These are phyloP conservation scores for Pedetes capensis DNA, from an alignment of 2,113 vertebrate species.

Conservation along the genomic window DNA sequence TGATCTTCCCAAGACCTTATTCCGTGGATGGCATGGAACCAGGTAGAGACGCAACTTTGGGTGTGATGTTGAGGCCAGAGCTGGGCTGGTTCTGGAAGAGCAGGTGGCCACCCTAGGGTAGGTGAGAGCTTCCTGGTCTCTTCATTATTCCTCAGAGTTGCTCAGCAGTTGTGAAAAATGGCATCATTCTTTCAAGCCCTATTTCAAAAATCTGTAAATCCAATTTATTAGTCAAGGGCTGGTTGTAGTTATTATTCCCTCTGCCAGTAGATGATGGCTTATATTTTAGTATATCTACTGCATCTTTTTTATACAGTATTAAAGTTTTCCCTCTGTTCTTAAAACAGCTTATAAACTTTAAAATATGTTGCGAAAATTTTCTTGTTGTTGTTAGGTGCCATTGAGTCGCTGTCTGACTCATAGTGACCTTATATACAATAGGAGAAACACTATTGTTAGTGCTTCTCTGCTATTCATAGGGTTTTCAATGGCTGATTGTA, in stretches of 20 bases:
- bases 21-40: background rate
- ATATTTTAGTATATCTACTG: background rate
- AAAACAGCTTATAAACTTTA: conserved; percentile 24
- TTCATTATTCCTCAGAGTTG: background rate
- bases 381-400: too few relatives aligned
- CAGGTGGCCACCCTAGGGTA: background rate
- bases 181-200: background rate
- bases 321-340: background rate
- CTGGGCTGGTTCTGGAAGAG: background rate
- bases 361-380: background rate
- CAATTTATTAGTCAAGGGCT: background rate
- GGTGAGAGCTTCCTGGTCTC: rapidly evolving
- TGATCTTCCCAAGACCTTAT: background rate
- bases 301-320: background rate
- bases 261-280: background rate
- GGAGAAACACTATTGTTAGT: too few relatives aligned
- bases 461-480: too few relatives aligned
- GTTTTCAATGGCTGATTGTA: too few relatives aligned
- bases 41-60: background rate
- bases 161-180: background rate
- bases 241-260: background rate
- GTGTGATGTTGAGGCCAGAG: rapidly evolving
- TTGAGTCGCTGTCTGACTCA: too few relatives aligned
- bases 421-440: too few relatives aligned
- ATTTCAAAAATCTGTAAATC: background rate